Conservation (phyloP, 2,797 vertebrate species). For the Betta splendens region DNA sequence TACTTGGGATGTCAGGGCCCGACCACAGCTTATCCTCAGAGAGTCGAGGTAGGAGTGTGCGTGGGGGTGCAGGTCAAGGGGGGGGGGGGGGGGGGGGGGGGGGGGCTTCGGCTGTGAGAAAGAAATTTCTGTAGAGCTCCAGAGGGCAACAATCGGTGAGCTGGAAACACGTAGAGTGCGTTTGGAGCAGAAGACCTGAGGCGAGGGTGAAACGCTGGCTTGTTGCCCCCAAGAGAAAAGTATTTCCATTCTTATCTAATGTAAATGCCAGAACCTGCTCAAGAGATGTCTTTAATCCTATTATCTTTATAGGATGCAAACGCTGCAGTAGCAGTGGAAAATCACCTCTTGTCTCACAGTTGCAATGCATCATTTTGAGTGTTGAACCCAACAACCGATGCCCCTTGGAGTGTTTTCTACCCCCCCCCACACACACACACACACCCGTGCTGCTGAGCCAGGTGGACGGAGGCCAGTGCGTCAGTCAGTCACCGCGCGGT, state of each 20-base stretch:
- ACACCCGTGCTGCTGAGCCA: constrained; percentile 26
- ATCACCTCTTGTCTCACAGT: constrained; percentile 27
- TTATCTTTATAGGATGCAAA: constrained; percentile 20
- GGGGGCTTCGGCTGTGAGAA: constrained; percentile 32
- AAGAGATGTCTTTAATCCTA: constrained; percentile 6
- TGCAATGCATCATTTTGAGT: constrained; percentile 26
- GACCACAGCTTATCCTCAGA: constrained; percentile 75
- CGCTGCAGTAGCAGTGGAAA: constrained; percentile 17
- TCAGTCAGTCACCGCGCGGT: no score
- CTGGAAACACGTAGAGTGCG: constrained; percentile 1
- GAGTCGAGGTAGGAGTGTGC: constrained; percentile 3
- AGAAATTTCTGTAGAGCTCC: constrained; percentile 36
- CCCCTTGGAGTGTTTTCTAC: constrained; percentile 13
- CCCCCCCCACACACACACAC: no score
- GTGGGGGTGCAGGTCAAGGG: no score
- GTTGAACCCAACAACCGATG: constrained; percentile 29
- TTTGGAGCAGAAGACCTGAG: background rate
- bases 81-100: background rate
- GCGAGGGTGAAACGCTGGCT: background rate
- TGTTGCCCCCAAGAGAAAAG: background rate
- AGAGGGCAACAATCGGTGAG: background rate
- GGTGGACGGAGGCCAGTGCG: constrained; percentile 52
- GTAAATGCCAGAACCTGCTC: constrained; percentile 23
- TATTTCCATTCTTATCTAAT: background rate
- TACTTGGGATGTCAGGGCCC: constrained; percentile 76